Conservation (phyloP, 2,113 vertebrate genomes). For the Struthio camelus region DNA sequence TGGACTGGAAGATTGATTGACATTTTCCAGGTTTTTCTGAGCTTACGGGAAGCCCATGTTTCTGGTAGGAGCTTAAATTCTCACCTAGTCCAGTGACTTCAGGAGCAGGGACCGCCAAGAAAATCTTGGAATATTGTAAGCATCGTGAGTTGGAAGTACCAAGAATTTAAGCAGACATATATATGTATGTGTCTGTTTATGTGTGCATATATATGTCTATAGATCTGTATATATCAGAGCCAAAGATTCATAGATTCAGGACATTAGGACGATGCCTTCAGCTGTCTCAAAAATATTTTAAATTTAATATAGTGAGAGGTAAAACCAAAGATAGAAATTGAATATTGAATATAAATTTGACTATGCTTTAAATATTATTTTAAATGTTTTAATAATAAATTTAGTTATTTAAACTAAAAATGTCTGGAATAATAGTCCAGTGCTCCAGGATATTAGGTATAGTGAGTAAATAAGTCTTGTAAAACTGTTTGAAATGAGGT, state of each 20-base stretch:
- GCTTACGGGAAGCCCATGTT: neutral
- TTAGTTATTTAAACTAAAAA: neutral
- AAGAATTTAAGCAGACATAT: neutral
- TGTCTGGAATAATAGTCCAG: neutral
- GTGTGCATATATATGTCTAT: rapidly evolving
- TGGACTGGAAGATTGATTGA: neutral
- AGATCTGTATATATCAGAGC: neutral
- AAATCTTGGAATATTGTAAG: neutral
- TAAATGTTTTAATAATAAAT: neutral
- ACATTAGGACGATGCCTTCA: neutral
- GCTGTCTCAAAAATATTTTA: neutral
- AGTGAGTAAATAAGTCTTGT: neutral
- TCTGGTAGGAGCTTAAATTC: neutral
- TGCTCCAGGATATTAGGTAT: neutral
- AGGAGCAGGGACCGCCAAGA: neutral
- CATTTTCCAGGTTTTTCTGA: neutral
- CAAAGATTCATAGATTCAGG: rapidly evolving
- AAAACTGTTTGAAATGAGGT: neutral
- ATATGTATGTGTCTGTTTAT: no score
- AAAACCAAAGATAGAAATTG: neutral
- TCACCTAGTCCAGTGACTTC: neutral
- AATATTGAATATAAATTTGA: neutral
- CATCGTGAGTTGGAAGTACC: neutral
- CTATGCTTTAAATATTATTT: neutral
- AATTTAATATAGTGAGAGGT: neutral